A percentile compares a stretch with the other conserved stretches of the same genome.
Conservation (phyloP, 2,113 vertebrate genomes). For the Microtus richardsoni region DNA sequence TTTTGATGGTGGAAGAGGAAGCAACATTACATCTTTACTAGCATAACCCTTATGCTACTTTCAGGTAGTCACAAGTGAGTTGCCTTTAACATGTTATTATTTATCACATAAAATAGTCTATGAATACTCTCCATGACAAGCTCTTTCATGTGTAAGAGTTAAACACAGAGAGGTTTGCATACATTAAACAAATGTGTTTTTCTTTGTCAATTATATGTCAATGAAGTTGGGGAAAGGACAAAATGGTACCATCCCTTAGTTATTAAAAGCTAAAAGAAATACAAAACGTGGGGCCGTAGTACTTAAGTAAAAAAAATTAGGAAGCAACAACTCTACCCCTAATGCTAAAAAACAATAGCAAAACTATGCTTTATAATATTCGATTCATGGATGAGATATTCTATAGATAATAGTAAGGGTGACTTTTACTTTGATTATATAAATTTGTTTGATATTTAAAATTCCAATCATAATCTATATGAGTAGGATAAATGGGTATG, state of each 20-base stretch:
- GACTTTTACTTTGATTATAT: neutral
- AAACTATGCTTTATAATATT: neutral
- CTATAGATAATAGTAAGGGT: neutral
- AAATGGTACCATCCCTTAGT: slow-evolving; percentile 31
- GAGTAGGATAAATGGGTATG: neutral
- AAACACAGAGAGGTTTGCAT: neutral
- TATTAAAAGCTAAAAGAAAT: slow-evolving; percentile 50
- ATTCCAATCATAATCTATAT: neutral
- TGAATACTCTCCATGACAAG: slow-evolving; percentile 38
- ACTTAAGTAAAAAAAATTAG: slow-evolving; percentile 21
- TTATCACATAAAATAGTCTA: slow-evolving; percentile 71
- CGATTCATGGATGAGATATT: neutral
- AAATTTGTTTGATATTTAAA: neutral
- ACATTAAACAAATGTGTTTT: neutral
- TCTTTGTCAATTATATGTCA: slow-evolving; percentile 20
- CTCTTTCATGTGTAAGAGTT: slow-evolving; percentile 55
- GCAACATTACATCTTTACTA: slow-evolving; percentile 56
- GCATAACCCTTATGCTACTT: slow-evolving; percentile 50
- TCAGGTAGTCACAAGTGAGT: slow-evolving; percentile 67
- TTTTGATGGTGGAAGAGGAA: slow-evolving; percentile 60
- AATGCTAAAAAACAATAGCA: slow-evolving; percentile 6
- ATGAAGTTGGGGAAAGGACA: neutral
- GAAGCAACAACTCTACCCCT: neutral
- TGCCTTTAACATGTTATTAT: slow-evolving; percentile 66
- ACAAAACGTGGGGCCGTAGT: neutral